phyloP scores from a whole-genome alignment of 2,797 vertebrate genomes.

The Hirundo rustica region DNA sequence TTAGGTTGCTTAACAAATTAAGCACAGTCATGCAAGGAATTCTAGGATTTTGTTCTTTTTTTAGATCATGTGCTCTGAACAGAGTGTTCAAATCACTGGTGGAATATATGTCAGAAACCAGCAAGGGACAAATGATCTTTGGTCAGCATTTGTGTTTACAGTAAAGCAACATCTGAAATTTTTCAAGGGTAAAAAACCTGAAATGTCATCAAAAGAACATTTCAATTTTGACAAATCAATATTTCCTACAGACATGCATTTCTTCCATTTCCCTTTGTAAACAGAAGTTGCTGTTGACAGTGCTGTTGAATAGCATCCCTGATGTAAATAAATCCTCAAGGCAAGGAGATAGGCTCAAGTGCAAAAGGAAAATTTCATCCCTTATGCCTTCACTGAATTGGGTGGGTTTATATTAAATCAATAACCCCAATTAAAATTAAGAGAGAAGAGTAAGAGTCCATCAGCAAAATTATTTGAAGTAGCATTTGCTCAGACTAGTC shows the following conservation, averaged over 20 bases:
- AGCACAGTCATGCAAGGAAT: neutral
- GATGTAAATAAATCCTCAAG: neutral
- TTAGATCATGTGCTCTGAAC: neutral
- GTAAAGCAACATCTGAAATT: slow-evolving; percentile 16
- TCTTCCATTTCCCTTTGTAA: slow-evolving; percentile 45
- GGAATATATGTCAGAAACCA: neutral
- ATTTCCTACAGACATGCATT: neutral
- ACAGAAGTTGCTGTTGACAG: slow-evolving; percentile 25
- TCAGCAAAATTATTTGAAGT: neutral
- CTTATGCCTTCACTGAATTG: neutral
- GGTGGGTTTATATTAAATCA: neutral
- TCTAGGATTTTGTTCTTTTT: neutral
- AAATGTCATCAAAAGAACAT: slow-evolving; percentile 18
- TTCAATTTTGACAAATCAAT: slow-evolving; percentile 16
- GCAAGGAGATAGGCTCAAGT: neutral
- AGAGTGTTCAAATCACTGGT: neutral
- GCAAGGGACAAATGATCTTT: neutral
- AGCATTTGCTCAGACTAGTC: neutral
- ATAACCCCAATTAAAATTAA: neutral
- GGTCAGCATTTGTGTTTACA: neutral
- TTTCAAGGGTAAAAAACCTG: neutral
- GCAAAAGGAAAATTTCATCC: neutral
- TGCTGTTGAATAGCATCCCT: neutral
- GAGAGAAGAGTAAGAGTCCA: neutral
- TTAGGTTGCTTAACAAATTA: neutral